A percentile compares a stretch with the other conserved stretches of the same genome.
These are phyloP conservation scores for Heliothis virescens DNA, from an alignment of 1,140 invertebrate genomes.

Conservation along the genomic window DNA sequence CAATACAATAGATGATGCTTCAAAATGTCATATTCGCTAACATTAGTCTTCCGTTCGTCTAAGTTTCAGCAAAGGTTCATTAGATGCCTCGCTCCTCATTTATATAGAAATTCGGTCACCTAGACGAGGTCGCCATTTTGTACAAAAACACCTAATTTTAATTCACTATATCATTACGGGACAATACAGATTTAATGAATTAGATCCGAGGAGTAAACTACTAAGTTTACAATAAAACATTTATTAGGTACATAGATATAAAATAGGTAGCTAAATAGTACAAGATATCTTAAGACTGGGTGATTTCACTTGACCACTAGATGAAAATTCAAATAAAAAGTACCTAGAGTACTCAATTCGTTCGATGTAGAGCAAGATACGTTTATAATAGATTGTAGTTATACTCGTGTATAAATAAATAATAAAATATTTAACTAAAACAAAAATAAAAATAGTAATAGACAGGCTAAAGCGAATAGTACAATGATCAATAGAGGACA, in stretches of 20 bases:
- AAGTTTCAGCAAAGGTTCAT: constrained; percentile 52
- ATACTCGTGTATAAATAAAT: constrained; percentile 83
- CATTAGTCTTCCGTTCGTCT: constrained; percentile 56
- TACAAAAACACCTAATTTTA: constrained; percentile 82
- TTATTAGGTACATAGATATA: constrained; percentile 83
- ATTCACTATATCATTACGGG: constrained; percentile 72
- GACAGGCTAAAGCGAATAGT: constrained; percentile 82
- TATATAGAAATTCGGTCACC: constrained; percentile 84
- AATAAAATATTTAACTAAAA: constrained; percentile 86
- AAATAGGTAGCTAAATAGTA: constrained; percentile 79
- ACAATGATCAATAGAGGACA: constrained; percentile 81
- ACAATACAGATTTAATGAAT: constrained; percentile 82
- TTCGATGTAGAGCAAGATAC: constrained; percentile 76
- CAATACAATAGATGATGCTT: constrained; percentile 34
- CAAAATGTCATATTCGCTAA: constrained; percentile 46
- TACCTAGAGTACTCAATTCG: constrained; percentile 55
- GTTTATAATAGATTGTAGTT: constrained; percentile 65
- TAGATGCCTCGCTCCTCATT: constrained; percentile 64
- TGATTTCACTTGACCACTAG: constrained; percentile 64
- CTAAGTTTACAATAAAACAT: constrained; percentile 84
- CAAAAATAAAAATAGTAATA: constrained; percentile 82
- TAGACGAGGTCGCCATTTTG: constrained; percentile 84
- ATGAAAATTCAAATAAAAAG: constrained; percentile 50
- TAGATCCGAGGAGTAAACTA: constrained; percentile 75
- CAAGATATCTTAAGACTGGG: constrained; percentile 76